A percentile compares a stretch with the other conserved stretches of the same genome.
Evolutionary conservation across 2,113 vertebrate genomes (phyloP).

Genomic region (Stegastes partitus): DNA sequence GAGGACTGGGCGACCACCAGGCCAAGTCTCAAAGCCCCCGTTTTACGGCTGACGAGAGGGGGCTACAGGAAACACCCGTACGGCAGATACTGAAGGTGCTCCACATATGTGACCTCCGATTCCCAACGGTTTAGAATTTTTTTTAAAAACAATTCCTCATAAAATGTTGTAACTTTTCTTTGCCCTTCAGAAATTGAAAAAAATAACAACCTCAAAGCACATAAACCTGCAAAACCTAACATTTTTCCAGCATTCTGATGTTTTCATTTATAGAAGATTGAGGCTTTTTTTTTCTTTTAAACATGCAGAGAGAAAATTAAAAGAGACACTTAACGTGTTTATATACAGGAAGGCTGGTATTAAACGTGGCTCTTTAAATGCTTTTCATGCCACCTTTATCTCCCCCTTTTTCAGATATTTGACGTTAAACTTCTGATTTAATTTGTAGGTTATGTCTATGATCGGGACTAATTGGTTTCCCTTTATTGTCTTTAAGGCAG

Average conservation of each 20-base stretch:
- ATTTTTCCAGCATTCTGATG: conserved; percentile 70
- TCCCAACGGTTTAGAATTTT: conserved; percentile 89
- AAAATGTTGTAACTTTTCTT: conserved; percentile 61
- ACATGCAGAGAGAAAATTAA: conserved; percentile 47
- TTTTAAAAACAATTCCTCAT: conserved; percentile 79
- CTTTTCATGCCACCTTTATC: conserved; percentile 79
- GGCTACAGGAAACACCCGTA: conserved; percentile 99
- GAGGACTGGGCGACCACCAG: conserved; percentile 93
- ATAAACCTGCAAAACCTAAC: conserved; percentile 83
- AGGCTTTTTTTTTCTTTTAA: conserved; percentile 74
- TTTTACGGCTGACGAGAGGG: conserved; percentile 92
- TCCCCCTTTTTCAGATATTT: conserved; percentile 42
- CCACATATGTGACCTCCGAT: conserved; percentile 88
- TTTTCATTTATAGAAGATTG: conserved; percentile 79
- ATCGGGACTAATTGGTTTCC: conserved; percentile 39
- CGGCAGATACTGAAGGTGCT: conserved; percentile 99
- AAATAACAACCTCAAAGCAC: conserved; percentile 78
- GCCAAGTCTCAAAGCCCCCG: conserved; percentile 93
- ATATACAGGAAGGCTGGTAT: conserved; percentile 85
- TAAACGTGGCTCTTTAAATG: conserved; percentile 79
- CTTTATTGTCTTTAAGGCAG: conserved; percentile 53
- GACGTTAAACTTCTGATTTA: conserved; percentile 21
- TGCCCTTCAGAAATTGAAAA: conserved; percentile 66
- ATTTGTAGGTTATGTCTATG: background rate
- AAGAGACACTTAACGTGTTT: conserved; percentile 78